Percentiles rank a stretch among this genome's conserved stretches.
Conservation (phyloP, 2,888 invertebrate genomes). For the Phengaris alcon region DNA sequence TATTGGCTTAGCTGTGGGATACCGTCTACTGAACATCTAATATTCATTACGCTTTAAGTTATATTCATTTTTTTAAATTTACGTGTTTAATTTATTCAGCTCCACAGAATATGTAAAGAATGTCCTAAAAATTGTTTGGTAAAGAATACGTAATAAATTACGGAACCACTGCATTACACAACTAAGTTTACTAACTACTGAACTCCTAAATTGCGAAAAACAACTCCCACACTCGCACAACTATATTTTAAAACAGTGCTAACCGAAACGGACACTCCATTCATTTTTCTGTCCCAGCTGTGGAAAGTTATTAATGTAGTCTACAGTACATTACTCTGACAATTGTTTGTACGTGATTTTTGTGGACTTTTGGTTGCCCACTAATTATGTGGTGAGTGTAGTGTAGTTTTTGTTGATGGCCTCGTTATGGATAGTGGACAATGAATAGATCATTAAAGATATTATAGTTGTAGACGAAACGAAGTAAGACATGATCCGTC, state of each 20-base stretch:
- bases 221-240: not conserved
- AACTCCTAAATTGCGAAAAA: not conserved
- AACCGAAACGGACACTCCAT: slow-evolving; percentile 4
- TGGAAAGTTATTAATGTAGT: slow-evolving; percentile 16
- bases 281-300: slow-evolving; percentile 14
- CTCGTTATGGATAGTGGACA: not conserved
- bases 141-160: not conserved
- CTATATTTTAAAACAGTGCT: not conserved
- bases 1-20: no score
- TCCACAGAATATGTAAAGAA: not conserved
- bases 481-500: not conserved
- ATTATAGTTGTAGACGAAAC: not conserved
- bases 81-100: no score
- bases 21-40: no score
- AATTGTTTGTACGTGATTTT: slow-evolving; percentile 16
- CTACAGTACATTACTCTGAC: not conserved
- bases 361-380: not conserved
- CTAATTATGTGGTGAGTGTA: not conserved
- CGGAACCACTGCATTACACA: not conserved
- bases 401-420: not conserved
- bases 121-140: not conserved
- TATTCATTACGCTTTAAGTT: no score
- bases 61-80: no score
- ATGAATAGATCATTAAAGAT: not conserved
- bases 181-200: not conserved